A percentile compares a stretch with the other conserved stretches of the same genome.
These are phyloP conservation scores for Maccullochella peelii DNA, from an alignment of 2,113 vertebrate genomes.

Conservation along the genomic window DNA sequence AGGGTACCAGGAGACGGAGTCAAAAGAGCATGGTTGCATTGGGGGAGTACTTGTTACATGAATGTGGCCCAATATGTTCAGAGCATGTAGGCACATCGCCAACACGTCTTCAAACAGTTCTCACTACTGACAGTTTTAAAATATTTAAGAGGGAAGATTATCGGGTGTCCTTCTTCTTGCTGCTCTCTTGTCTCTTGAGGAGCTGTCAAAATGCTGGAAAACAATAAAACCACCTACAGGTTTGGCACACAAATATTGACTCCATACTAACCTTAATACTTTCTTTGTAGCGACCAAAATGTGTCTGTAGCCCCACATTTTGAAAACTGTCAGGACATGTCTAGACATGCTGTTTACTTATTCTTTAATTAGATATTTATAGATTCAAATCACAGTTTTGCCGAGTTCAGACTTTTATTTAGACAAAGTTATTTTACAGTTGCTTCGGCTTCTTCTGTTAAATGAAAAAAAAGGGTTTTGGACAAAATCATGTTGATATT, in stretches of 20 bases:
- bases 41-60: not conserved
- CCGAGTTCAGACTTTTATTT: too few relatives aligned
- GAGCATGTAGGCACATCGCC: not conserved
- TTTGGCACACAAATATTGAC: not conserved
- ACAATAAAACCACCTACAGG: too few relatives aligned
- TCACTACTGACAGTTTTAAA: not conserved
- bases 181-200: not conserved
- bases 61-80: not conserved
- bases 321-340: not conserved
- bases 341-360: not conserved
- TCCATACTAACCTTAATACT: not conserved
- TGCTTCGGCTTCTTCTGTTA: not conserved
- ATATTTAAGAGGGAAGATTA: not conserved
- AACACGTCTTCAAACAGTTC: not conserved
- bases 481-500: not conserved
- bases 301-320: too few relatives aligned
- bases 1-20: not conserved
- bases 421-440: too few relatives aligned
- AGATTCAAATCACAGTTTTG: too few relatives aligned
- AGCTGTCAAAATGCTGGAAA: not conserved
- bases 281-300: not conserved
- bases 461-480: not conserved
- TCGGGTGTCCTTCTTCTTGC: not conserved
- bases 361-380: too few relatives aligned
- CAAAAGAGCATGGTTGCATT: not conserved